A percentile compares a stretch with the other conserved stretches of the same genome.
Conservation (phyloP, 2,113 vertebrate genomes). For the Microtus oregoni region DNA sequence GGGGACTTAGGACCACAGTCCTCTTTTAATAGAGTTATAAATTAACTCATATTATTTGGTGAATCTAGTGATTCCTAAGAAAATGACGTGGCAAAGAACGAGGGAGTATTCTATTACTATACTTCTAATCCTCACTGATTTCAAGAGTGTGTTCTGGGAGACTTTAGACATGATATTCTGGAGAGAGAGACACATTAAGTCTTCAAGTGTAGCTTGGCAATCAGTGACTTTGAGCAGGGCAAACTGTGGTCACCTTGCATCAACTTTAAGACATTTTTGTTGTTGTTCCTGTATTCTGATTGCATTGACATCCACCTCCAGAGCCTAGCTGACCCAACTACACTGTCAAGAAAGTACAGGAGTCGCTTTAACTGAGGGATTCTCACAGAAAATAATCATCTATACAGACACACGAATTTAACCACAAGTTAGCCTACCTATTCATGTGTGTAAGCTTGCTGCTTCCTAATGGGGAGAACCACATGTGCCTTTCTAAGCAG, state of each 20-base stretch:
- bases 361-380: not conserved
- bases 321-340: not conserved
- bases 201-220: not conserved
- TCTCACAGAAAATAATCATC: not conserved
- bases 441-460: not conserved
- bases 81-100: not conserved
- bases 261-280: not conserved
- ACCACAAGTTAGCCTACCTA: constrained; percentile 48
- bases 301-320: not conserved
- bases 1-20: too few species aligned
- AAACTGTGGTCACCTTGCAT: not conserved
- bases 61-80: not conserved
- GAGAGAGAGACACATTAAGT: constrained; percentile 4
- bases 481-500: not conserved
- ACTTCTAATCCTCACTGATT: not conserved
- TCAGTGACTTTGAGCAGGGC: not conserved
- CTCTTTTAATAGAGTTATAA: not conserved
- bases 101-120: not conserved
- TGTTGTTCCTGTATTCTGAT: not conserved
- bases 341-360: not conserved
- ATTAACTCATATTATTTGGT: not conserved
- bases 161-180: constrained; percentile 38
- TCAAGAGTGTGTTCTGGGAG: not conserved
- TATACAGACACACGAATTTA: constrained; percentile 8
- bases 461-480: constrained; percentile 18